Evolutionary conservation across 2,113 vertebrate species (phyloP).

Genomic region (Addax nasomaculatus): DNA sequence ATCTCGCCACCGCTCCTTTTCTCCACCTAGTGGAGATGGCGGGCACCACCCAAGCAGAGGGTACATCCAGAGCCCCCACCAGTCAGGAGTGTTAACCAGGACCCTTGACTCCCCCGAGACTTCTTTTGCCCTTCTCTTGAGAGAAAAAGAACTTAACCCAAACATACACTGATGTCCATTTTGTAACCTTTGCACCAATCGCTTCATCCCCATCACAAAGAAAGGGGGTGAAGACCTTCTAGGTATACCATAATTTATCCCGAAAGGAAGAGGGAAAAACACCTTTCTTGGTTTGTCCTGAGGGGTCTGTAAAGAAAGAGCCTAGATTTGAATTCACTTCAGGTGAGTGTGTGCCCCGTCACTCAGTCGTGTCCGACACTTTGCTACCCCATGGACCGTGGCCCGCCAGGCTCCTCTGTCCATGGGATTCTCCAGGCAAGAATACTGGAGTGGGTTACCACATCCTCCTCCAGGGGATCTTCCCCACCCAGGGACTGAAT

Average conservation of each 20-base stretch:
- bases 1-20: slow-evolving; percentile 73
- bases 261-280: background rate
- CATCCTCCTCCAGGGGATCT: background rate
- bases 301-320: background rate
- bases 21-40: slow-evolving; percentile 78
- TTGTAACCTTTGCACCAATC: background rate
- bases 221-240: background rate
- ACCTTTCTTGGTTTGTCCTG: background rate
- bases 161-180: background rate
- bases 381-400: background rate
- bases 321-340: background rate
- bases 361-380: background rate
- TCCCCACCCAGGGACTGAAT: background rate
- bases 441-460: background rate
- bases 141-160: background rate
- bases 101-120: background rate
- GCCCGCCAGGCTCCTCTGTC: background rate
- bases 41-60: background rate
- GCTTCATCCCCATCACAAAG: too few species aligned
- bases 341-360: background rate
- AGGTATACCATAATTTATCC: background rate
- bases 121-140: background rate
- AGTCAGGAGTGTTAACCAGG: background rate
- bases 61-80: fast-evolving
- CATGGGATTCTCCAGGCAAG: background rate